Conservation (phyloP, 2,113 vertebrate species). For the Poicephalus meyeri region DNA sequence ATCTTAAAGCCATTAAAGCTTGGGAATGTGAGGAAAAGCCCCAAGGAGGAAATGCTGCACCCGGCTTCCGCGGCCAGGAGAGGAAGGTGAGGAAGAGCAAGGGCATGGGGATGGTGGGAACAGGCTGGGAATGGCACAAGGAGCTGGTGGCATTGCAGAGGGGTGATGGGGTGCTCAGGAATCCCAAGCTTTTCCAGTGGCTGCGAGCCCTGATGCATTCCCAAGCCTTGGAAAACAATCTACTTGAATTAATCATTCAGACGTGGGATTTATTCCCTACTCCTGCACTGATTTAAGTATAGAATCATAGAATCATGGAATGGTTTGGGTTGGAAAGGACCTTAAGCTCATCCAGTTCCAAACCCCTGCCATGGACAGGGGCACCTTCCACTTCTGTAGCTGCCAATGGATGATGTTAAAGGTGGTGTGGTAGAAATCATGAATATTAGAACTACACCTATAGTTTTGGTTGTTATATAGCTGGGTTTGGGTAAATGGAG, state of each 20-base stretch:
- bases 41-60: background rate
- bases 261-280: background rate
- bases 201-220: accelerated
- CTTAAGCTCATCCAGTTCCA: background rate
- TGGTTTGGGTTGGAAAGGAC: background rate
- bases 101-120: background rate
- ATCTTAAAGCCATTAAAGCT: background rate
- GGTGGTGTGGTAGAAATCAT: accelerated
- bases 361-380: background rate
- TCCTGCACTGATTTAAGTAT: background rate
- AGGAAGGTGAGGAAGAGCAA: slow-evolving; percentile 21
- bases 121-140: background rate
- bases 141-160: accelerated
- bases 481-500: background rate
- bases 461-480: accelerated
- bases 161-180: accelerated
- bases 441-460: accelerated
- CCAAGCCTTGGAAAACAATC: accelerated
- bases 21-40: background rate
- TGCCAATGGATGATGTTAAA: background rate
- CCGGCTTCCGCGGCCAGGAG: accelerated
- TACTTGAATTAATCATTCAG: background rate
- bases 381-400: background rate
- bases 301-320: background rate
- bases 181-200: background rate